phyloP scores from a whole-genome alignment of 2,797 vertebrate species.

The Acanthurus tractus region DNA sequence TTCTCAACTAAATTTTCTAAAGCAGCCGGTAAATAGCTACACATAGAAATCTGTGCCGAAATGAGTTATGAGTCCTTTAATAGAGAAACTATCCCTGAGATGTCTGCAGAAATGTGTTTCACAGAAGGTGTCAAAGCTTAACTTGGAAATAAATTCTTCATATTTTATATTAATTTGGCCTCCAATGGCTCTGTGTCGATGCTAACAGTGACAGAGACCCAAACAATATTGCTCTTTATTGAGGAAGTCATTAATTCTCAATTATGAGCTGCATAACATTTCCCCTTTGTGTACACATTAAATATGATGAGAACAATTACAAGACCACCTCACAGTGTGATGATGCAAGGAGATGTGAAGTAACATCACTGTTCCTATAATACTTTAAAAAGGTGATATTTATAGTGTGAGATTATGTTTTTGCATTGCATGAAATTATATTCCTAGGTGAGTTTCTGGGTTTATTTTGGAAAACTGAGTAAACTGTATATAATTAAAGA shows the following conservation, averaged over 20 bases:
- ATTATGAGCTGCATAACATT: constrained; percentile 18
- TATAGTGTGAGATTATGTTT: neutral
- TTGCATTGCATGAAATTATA: neutral
- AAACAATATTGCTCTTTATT: constrained; percentile 26
- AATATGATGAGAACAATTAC: constrained; percentile 19
- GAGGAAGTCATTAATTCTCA: constrained; percentile 32
- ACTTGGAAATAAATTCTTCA: constrained; percentile 27
- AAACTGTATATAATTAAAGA: constrained; percentile 1
- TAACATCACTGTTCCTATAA: constrained; percentile 5
- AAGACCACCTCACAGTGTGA: constrained; percentile 1
- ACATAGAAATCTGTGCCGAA: neutral
- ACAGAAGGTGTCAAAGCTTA: constrained; percentile 15
- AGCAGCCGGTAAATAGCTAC: constrained; percentile 37
- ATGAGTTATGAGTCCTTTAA: constrained; percentile 52
- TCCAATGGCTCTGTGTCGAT: constrained; percentile 51
- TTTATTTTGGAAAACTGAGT: neutral
- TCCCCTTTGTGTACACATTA: neutral
- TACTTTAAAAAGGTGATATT: neutral
- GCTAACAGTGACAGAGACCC: constrained; percentile 21
- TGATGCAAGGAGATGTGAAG: constrained; percentile 37
- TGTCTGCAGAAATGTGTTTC: constrained; percentile 21
- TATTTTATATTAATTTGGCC: constrained; percentile 44
- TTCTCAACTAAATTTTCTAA: constrained; percentile 23
- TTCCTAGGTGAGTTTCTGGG: neutral
- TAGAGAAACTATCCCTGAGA: constrained; percentile 15